Conservation (phyloP, 2,113 vertebrate species). For the Telmatochromis sp. region DNA sequence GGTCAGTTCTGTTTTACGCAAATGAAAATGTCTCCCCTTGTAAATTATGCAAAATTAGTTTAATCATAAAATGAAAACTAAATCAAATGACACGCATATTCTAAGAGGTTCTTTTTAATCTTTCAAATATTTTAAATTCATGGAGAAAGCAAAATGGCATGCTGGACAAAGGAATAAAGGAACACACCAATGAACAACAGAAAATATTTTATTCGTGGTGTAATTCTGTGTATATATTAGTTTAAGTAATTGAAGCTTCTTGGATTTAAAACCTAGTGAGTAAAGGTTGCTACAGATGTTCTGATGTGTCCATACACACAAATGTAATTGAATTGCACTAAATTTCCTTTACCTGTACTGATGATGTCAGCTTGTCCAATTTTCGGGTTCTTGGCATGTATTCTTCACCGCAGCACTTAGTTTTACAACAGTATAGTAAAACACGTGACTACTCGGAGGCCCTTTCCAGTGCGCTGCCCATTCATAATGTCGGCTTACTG, state of each 20-base stretch:
- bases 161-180: background rate
- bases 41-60: background rate
- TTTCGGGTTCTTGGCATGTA: background rate
- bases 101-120: background rate
- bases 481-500: constrained; percentile 35
- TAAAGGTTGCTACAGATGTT: background rate
- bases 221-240: background rate
- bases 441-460: background rate
- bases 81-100: background rate
- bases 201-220: background rate
- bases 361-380: background rate
- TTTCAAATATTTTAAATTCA: background rate
- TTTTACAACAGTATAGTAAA: constrained; percentile 13
- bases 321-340: background rate
- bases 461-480: constrained; percentile 11
- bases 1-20: background rate
- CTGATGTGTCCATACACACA: background rate
- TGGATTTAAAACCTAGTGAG: background rate
- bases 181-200: background rate
- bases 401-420: background rate
- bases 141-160: background rate
- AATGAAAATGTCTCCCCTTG: background rate
- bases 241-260: background rate
- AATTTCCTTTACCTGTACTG: background rate
- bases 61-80: background rate